Conservation (phyloP, 2,797 vertebrate species). For the Lemur catta region DNA sequence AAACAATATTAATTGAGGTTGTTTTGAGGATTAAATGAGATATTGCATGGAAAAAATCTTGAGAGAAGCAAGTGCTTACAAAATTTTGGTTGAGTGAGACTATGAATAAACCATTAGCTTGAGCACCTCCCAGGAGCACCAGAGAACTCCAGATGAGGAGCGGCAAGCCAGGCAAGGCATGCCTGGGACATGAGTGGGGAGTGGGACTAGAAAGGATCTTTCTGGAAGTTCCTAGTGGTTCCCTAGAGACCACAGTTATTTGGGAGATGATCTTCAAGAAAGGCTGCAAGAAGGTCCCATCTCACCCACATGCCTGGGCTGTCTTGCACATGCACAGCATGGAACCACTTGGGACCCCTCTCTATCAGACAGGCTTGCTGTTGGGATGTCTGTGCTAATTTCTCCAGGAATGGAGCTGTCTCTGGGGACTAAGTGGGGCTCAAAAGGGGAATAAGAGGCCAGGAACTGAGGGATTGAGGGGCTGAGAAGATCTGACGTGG, state of each 20-base stretch:
- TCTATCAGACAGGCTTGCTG: neutral
- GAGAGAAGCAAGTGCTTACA: neutral
- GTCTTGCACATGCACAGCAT: neutral
- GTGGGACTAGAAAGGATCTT: neutral
- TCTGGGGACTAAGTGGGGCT: neutral
- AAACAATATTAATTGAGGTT: neutral
- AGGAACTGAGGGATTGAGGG: neutral
- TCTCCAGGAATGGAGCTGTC: neutral
- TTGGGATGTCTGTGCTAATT: neutral
- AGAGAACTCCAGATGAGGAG: neutral
- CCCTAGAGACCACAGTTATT: neutral
- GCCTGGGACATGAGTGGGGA: neutral
- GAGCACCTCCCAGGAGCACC: neutral
- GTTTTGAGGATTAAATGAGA: neutral
- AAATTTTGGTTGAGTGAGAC: neutral
- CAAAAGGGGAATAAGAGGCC: neutral
- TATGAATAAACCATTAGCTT: neutral
- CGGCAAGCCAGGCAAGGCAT: neutral
- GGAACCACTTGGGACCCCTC: neutral
- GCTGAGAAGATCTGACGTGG: neutral
- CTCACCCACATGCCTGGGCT: neutral
- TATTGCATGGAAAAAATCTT: neutral
- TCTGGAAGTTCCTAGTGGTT: neutral
- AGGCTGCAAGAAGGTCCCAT: neutral
- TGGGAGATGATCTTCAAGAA: neutral